Base-by-base conservation (phyloP, 2,888 invertebrate genomes). In the Leptogaster cylindrica region DNA sequence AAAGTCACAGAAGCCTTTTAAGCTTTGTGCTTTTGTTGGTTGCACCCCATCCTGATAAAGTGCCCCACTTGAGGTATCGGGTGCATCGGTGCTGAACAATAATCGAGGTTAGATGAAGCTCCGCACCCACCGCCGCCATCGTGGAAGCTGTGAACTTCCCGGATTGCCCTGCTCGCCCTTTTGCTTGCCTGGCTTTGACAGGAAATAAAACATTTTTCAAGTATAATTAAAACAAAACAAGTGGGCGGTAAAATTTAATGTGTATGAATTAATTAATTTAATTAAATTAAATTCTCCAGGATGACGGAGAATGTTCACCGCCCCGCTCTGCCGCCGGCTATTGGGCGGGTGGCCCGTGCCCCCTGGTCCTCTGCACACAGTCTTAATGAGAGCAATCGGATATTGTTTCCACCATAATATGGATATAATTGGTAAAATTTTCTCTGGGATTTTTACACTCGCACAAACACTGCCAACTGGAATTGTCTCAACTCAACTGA, bases 191-290 rank as follows among this genome's bases (percentile, higher is more conserved):
- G 23, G 31, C 36, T 50, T 48, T 31, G 33, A 16, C 25, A 25
- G 36, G 48, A 50, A 64, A 44, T 64, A 50, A 64, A 50, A 50
- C 52, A 66, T 66, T 66, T 69, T 69, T 69, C 68, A 69, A 66
- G 68, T 63, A 51, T 66, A 69, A 69, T 69, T 69, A 69, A 69
- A 69, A 69, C 68, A 68, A 66, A 68, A 68, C 68, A 68, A 68
- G 68, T 66, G 68, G 61, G 68, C 68, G 68, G 68, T 69, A 69
- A 69, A 69, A 58, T 69, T 69, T 69, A 69, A 69, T 69, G 68
- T 66, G 50, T 66, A 69, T 69, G 66, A 69, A 69, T 69, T 69
- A 69, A 66, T 66, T 69, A 69, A 69, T 69, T 69, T 63, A 69
- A 69, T 69, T 69, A 63, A 69, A 69, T 69, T 63, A 63, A 66